phyloP scores from a whole-genome alignment of 2,888 invertebrate genomes.

The Neoscelio sp. region DNA sequence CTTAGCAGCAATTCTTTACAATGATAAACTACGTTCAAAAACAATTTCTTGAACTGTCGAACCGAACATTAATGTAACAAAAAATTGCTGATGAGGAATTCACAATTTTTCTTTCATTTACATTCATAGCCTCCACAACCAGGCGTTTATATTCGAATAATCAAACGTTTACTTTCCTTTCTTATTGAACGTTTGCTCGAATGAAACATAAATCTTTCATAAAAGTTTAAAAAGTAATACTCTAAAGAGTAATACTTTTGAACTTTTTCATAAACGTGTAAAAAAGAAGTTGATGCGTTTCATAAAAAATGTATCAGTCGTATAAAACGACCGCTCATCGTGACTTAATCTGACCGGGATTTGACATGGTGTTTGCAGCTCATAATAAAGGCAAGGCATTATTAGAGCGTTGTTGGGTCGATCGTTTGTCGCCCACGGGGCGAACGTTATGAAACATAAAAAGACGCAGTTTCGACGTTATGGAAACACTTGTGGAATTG shows the following conservation, averaged over 20 bases:
- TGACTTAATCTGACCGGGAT: conserved; percentile 32
- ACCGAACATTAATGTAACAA: conserved; percentile 17
- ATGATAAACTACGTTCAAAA: no score
- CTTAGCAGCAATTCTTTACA: no score
- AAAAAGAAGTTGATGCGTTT: conserved; percentile 12
- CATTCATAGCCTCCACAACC: conserved; percentile 6
- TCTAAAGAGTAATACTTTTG: background rate
- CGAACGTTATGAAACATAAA: conserved; percentile 26
- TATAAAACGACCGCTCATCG: background rate
- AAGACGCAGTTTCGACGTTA: conserved; percentile 1
- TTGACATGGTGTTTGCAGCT: conserved; percentile 16
- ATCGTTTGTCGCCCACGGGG: conserved; percentile 10
- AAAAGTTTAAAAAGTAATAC: conserved; percentile 34
- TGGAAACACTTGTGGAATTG: conserved; percentile 57
- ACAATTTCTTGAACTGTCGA: conserved; percentile 50
- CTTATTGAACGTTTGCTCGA: conserved; percentile 30
- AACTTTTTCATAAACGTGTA: conserved; percentile 25
- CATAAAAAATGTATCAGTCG: conserved; percentile 38
- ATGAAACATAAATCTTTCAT: conserved; percentile 54
- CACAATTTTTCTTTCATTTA: conserved; percentile 56
- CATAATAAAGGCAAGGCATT: conserved; percentile 40
- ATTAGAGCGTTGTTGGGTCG: conserved; percentile 29
- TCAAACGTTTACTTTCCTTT: conserved; percentile 47
- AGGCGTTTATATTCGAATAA: conserved; percentile 51
- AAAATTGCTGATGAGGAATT: conserved; percentile 24